Evolutionary conservation across 2,888 invertebrate species (phyloP).

Genomic region (Leucania comma): DNA sequence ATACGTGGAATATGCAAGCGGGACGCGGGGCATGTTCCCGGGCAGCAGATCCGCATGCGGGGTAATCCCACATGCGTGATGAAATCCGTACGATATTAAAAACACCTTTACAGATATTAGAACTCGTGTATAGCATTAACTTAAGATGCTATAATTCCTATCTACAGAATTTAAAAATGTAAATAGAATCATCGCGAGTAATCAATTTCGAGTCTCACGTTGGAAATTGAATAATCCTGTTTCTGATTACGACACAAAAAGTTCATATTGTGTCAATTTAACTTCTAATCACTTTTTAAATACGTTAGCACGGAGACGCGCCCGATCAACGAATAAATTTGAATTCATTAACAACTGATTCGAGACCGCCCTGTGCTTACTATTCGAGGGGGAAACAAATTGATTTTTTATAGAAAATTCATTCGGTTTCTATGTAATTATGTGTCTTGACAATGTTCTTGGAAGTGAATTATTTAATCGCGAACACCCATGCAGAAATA

Average conservation of each 20-base stretch:
- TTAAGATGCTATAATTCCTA: slow-evolving; percentile 13
- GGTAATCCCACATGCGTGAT: too few relatives aligned
- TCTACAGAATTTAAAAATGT: slow-evolving; percentile 49
- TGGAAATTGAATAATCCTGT: slow-evolving; percentile 87
- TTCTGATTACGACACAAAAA: slow-evolving; percentile 88
- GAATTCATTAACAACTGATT: slow-evolving; percentile 89
- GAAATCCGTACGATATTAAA: too few relatives aligned
- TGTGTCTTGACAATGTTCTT: slow-evolving; percentile 19
- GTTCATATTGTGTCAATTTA: slow-evolving; percentile 90
- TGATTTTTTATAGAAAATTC: slow-evolving; percentile 77
- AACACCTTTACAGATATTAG: neutral
- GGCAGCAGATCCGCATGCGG: too few relatives aligned
- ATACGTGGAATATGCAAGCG: too few relatives aligned
- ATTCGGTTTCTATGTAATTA: slow-evolving; percentile 43
- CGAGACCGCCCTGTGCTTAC: slow-evolving; percentile 77
- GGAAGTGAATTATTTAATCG: slow-evolving; percentile 12
- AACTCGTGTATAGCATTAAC: neutral
- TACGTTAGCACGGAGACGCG: slow-evolving; percentile 85
- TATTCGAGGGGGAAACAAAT: slow-evolving; percentile 86
- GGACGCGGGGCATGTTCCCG: too few relatives aligned
- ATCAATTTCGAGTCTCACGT: slow-evolving; percentile 69
- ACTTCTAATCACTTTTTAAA: slow-evolving; percentile 91
- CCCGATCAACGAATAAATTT: slow-evolving; percentile 90
- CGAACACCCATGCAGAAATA: neutral
- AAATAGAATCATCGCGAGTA: slow-evolving; percentile 64